Base-by-base conservation (phyloP, 2,888 invertebrate species). In the Therioaphis trifolii region DNA sequence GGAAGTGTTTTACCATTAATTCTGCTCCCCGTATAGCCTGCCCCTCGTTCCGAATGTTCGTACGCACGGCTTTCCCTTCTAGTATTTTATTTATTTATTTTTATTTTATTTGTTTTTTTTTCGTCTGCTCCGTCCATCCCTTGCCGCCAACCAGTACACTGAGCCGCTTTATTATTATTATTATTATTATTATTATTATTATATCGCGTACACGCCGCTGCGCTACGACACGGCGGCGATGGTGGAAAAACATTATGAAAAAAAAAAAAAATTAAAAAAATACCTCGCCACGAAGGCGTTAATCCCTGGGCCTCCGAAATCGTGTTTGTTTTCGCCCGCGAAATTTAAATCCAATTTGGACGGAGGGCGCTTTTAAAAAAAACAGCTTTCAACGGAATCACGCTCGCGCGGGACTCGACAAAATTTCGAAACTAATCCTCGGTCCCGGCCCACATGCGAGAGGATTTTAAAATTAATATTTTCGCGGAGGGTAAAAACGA, bases 1-100 rank as follows among this genome's bases (percentile, higher is more conserved):
- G 82, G 74, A 82, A 82, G 82, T 74, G 82, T 82, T 82, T 82
- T 82, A 82, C 74, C 82, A 82, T 82, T 82, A 82, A 52, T 82
- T 74, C 61, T 18, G 40, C 24, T 24, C 49, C 18, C n/a, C 24
- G 15, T 12, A 21, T 21, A n/a, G n/a, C 12, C 46, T 61, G 58
- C 55, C 71, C 71, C 58, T 72, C 29, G 24, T 27, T 14, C 61
- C 12, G 21, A 40, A 58, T 49, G 27, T 69, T 58, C 52, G 12
- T 68, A 61, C 46, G 55, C 52, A 68, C 29, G 78, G 21, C 40
- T 43, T 69, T 58, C 58, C 71, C 71, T 43, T 68, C n/a, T 69
- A 9, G 68, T 21, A 9, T 24, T 61, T 76, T n/a, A n/a, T n/a
- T n/a, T n/a, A n/a, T n/a, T n/a, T n/a, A n/a, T n/a, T n/a, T n/a